Evolutionary conservation across 92 coral and sea anemone species (phyloP), one percentile per base, ranked within the genome.

Genomic region (Siderastrea siderea): DNA sequence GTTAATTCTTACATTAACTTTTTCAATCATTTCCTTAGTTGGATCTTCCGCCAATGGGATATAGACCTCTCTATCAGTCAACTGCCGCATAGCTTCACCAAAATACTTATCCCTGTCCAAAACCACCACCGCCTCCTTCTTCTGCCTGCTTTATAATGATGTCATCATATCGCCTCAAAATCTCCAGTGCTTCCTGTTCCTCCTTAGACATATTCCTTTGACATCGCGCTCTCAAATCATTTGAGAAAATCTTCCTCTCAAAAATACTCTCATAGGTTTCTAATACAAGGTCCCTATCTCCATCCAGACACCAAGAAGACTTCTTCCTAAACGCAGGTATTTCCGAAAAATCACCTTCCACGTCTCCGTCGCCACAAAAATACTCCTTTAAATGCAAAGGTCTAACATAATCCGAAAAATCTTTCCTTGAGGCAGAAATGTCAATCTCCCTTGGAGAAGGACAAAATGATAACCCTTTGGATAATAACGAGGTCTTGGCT

Each of bases 81-180:
- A 65, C 61, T 77, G 52, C 58, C 49, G 48, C 54, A 44, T 47
- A 5, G 55, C 69, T 5, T 75, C 87, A 1, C 15, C 8, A 9
- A 68, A 47, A 62, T 74, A 81, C 15, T 26, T 62, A 0, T 74
- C 67, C 45, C 69, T 88, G 5, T 62, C 82, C 86, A 79, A 70
- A 15, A 84, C 87, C 15, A 82, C 88, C 2, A 89, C 92, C 1
- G 62, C 84, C 26, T 77, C 92, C 88, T 70, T 88, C 82, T 16
- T 88, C 83, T 15, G 87, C 87, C 57, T 88, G 52, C 74, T 88
- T 88, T 13, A 87, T 79, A 7, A 88, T 11, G 51, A 88, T 82
- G 53, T 88, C 87, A 3, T 74, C 68, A 46, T 75, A 81, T 1
- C 57, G 3, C 57, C 64, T 75, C 17, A 88, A 44, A 82, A 47